Percentiles rank a stretch among this genome's conserved stretches.
Evolutionary conservation across 1,140 invertebrate species (phyloP).

Genomic region (Bilobella aurantiaca): DNA sequence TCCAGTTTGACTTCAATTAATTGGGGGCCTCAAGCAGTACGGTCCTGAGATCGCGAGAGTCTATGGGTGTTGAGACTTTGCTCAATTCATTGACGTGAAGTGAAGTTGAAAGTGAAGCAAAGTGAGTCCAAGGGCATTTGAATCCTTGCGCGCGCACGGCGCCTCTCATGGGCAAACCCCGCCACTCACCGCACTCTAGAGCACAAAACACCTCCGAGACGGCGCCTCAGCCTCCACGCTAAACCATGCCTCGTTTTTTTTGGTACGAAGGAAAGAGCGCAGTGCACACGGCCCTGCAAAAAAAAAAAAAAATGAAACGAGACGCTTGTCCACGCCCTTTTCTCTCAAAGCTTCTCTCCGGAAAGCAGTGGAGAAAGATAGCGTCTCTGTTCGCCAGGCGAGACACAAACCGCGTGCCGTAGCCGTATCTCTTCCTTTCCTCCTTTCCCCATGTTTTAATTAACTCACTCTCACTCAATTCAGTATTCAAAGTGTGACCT

Average conservation of each 20-base stretch:
- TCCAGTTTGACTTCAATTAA: no score
- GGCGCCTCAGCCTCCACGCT: not conserved
- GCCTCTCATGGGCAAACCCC: not conserved
- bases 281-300: no score
- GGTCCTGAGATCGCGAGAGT: no score
- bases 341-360: not conserved
- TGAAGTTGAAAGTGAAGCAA: not conserved
- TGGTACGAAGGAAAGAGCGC: not conserved
- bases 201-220: not conserved
- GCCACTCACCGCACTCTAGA: not conserved
- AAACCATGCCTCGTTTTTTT: not conserved
- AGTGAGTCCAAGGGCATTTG: not conserved
- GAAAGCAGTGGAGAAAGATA: not conserved
- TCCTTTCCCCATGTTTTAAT: not conserved
- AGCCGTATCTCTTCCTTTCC: not conserved
- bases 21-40: not conserved
- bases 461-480: not conserved
- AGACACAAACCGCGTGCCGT: not conserved
- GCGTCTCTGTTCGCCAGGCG: not conserved
- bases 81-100: not conserved
- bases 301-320: not conserved
- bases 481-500: not conserved
- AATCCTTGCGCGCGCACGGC: not conserved
- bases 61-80: no score
- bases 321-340: constrained; percentile 5